These are phyloP conservation scores for Dicrostonyx torquatus DNA, from an alignment of 2,797 vertebrate species.

Conservation along the genomic window DNA sequence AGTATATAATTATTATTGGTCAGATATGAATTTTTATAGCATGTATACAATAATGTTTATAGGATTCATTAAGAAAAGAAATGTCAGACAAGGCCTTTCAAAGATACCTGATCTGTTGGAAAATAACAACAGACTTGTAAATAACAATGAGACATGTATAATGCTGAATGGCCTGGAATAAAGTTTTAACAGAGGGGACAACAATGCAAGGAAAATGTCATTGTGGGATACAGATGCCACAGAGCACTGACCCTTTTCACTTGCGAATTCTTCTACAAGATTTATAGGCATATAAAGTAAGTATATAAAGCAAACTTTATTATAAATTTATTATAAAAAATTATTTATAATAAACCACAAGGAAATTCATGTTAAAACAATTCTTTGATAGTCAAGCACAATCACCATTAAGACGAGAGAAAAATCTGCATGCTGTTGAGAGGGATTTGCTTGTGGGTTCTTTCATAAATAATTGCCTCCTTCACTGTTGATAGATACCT, in stretches of 20 bases:
- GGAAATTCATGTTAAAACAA: not conserved
- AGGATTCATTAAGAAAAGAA: conserved; percentile 12
- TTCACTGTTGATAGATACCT: not conserved
- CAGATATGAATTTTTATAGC: not conserved
- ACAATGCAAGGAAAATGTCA: not conserved
- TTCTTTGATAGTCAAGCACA: not conserved
- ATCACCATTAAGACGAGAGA: not conserved
- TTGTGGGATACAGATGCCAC: not conserved
- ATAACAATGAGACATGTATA: not conserved
- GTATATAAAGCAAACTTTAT: not conserved
- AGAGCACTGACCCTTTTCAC: not conserved
- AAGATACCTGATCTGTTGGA: not conserved
- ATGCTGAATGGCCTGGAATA: not conserved
- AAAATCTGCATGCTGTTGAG: not conserved
- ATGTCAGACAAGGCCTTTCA: not conserved
- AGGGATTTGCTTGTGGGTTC: not conserved
- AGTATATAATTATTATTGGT: not conserved
- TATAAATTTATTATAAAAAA: no score
- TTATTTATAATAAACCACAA: not conserved
- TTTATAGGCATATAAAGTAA: not conserved
- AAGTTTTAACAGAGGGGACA: not conserved
- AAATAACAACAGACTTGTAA: not conserved
- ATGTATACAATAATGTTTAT: not conserved
- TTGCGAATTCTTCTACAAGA: not conserved
- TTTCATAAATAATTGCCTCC: not conserved